These are phyloP conservation scores for Melanotaenia boesemani DNA, from an alignment of 2,797 vertebrate species.

Conservation along the genomic window DNA sequence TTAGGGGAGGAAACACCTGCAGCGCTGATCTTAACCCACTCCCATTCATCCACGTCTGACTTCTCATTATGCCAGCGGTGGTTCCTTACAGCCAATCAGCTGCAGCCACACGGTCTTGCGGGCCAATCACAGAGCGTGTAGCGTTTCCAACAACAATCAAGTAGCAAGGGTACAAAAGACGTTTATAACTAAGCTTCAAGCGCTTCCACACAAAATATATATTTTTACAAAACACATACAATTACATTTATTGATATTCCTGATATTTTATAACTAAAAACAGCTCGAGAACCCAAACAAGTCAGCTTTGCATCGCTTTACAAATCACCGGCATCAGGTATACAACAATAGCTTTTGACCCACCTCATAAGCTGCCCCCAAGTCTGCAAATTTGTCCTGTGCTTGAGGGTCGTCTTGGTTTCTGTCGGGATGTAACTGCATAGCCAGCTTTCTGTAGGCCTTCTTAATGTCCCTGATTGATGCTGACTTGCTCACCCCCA, in stretches of 20 bases:
- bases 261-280: not conserved
- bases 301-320: too few species aligned
- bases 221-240: not conserved
- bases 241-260: not conserved
- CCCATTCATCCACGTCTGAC: constrained; percentile 55
- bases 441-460: constrained; percentile 96
- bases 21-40: not conserved
- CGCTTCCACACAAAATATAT: constrained; percentile 8
- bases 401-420: constrained; percentile 96
- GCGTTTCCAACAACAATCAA: constrained; percentile 75
- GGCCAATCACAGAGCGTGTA: constrained; percentile 74
- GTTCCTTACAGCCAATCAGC: constrained; percentile 78
- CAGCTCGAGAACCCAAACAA: accelerated
- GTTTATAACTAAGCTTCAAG: constrained; percentile 10
- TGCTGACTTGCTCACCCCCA: constrained; percentile 92
- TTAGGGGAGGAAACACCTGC: constrained; percentile 40
- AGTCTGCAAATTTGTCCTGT: constrained; percentile 96
- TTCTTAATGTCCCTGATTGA: constrained; percentile 98
- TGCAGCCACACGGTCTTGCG: constrained; percentile 82
- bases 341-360: constrained; percentile 24
- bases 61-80: constrained; percentile 33
- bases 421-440: constrained; percentile 96
- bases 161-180: constrained; percentile 29
- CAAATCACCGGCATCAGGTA: not conserved
- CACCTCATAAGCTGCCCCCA: constrained; percentile 98